phyloP scores from a whole-genome alignment of 1,140 invertebrate species.

The Aradophagus sp. region DNA sequence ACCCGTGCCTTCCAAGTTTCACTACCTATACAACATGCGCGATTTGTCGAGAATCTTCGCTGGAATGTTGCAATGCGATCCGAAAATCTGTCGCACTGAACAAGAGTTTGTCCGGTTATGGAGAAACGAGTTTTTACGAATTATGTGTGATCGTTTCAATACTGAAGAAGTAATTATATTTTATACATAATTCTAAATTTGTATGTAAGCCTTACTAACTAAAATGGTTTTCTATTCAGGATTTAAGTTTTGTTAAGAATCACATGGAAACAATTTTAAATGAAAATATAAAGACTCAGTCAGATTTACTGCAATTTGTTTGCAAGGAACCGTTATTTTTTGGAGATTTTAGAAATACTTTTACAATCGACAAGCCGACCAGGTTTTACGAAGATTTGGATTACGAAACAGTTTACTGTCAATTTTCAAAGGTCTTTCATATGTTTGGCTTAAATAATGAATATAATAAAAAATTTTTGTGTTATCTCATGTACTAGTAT shows the following conservation, averaged over 20 bases:
- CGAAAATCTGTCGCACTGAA: slow-evolving; percentile 78
- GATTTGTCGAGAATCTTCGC: slow-evolving; percentile 89
- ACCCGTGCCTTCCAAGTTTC: slow-evolving; percentile 89
- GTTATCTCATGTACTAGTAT: too few relatives aligned
- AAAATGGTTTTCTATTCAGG: slow-evolving; percentile 64
- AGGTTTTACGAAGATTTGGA: slow-evolving; percentile 93
- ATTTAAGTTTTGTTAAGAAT: slow-evolving; percentile 73
- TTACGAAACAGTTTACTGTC: slow-evolving; percentile 87
- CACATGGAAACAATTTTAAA: slow-evolving; percentile 74
- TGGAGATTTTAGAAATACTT: slow-evolving; percentile 90
- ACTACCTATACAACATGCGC: slow-evolving; percentile 94
- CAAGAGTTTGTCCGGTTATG: slow-evolving; percentile 88
- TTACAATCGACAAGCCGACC: slow-evolving; percentile 83
- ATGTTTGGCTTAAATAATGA: neutral
- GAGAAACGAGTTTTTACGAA: slow-evolving; percentile 90
- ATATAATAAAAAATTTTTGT: too few relatives aligned
- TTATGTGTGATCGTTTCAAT: slow-evolving; percentile 90
- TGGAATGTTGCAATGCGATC: slow-evolving; percentile 85
- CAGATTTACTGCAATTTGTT: slow-evolving; percentile 79
- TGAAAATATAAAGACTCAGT: slow-evolving; percentile 73
- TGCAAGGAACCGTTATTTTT: slow-evolving; percentile 88
- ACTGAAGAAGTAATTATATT: slow-evolving; percentile 74
- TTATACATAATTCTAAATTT: neutral
- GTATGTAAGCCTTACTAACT: too few relatives aligned
- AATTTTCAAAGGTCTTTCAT: slow-evolving; percentile 86